These are phyloP conservation scores for Tragelaphus strepsiceros DNA, from an alignment of 2,113 vertebrate species.

Conservation along the genomic window DNA sequence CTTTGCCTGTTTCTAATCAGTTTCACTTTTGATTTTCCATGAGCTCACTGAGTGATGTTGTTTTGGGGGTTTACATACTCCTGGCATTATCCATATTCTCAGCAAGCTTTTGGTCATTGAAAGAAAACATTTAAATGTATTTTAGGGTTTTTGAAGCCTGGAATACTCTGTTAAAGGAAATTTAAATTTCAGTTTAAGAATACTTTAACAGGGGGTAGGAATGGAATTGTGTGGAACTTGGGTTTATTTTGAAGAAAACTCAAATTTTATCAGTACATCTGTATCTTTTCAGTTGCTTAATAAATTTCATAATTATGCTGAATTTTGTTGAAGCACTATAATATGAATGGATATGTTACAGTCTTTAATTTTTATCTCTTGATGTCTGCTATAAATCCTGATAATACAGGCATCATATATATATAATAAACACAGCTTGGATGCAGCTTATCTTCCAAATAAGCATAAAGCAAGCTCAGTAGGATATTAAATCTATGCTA, in stretches of 20 bases:
- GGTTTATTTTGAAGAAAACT: conserved; percentile 42
- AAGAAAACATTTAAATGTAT: conserved; percentile 32
- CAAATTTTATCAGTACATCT: neutral
- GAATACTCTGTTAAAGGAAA: neutral
- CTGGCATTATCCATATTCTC: neutral
- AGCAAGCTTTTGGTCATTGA: neutral
- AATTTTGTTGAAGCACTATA: neutral
- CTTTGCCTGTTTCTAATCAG: conserved; percentile 57
- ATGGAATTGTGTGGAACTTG: neutral
- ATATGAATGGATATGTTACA: neutral
- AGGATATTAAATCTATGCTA: conserved; percentile 73
- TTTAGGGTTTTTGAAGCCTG: neutral
- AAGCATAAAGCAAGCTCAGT: conserved; percentile 70
- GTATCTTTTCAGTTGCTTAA: conserved; percentile 45
- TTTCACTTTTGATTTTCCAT: conserved; percentile 51
- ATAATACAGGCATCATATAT: conserved; percentile 62
- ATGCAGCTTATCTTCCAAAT: conserved; percentile 70
- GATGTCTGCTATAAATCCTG: conserved; percentile 70
- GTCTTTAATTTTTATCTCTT: conserved; percentile 60
- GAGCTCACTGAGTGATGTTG: neutral
- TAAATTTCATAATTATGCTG: conserved; percentile 33
- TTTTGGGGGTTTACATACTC: neutral
- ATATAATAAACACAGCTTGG: conserved; percentile 70
- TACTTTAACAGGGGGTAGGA: neutral
- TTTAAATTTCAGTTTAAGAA: neutral